Conservation (phyloP, 2,888 invertebrate genomes). For the Patella caerulea region DNA sequence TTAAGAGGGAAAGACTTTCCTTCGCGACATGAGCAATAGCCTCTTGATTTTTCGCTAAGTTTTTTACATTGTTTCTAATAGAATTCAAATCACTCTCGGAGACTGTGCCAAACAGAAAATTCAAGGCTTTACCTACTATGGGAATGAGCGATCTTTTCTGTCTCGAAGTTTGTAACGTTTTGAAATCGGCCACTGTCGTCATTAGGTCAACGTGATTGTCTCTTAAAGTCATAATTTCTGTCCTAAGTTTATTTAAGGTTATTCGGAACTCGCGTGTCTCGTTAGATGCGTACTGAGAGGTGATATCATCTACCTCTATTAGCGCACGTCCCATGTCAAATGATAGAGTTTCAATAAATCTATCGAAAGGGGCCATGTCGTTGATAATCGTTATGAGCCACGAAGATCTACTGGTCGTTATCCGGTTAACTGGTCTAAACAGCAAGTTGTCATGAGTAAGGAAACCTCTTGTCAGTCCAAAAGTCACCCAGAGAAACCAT, state of each 20-base stretch:
- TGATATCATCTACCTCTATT: background rate
- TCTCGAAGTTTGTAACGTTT: slow-evolving; percentile 5
- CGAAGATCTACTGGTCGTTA: background rate
- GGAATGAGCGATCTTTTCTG: slow-evolving; percentile 7
- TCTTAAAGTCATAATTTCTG: background rate
- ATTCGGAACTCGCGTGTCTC: background rate
- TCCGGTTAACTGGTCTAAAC: background rate
- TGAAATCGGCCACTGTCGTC: background rate
- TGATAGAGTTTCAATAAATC: background rate
- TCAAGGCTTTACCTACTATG: background rate
- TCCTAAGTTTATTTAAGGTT: background rate
- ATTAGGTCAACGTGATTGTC: background rate
- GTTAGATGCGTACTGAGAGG: background rate
- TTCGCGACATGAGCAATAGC: background rate
- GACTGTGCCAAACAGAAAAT: background rate
- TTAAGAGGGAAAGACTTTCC: background rate
- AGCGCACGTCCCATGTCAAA: background rate
- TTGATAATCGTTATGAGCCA: background rate
- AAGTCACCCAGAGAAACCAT: background rate
- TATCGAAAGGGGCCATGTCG: background rate
- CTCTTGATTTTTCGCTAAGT: no score
- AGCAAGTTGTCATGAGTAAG: background rate
- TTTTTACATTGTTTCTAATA: no score
- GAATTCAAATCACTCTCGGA: background rate
- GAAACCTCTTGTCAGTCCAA: background rate